These are phyloP conservation scores for Hydrozoanthus gracilis DNA, from an alignment of 92 coral and sea anemone species.

Conservation along the genomic window DNA sequence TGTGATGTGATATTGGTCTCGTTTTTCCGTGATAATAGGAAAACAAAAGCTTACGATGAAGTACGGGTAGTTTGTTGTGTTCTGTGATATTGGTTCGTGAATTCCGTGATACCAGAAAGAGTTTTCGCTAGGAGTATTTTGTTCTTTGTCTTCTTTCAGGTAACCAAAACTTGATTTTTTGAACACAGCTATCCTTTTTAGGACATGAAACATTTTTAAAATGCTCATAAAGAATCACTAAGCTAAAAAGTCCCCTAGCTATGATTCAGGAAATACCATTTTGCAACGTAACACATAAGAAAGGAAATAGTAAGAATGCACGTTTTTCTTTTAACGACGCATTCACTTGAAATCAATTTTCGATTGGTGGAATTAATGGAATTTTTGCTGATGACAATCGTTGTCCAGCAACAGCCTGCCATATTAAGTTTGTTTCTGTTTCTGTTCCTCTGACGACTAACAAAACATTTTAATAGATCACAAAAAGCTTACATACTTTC, in stretches of 20 bases:
- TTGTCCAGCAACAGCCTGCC: slow-evolving; percentile 20
- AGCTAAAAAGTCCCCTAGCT: neutral
- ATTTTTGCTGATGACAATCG: neutral
- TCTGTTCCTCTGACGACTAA: neutral
- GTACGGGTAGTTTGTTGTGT: too few relatives aligned
- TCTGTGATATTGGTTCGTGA: too few relatives aligned
- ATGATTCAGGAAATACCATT: slow-evolving; percentile 28
- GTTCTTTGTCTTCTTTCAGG: too few relatives aligned
- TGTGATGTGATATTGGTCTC: too few relatives aligned
- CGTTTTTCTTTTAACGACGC: slow-evolving; percentile 1
- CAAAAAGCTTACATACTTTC: neutral
- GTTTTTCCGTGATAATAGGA: too few relatives aligned
- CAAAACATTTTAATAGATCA: neutral
- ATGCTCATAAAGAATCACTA: too few relatives aligned
- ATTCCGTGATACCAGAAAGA: too few relatives aligned
- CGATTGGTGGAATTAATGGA: neutral
- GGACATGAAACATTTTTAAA: too few relatives aligned
- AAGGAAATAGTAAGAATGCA: slow-evolving; percentile 25
- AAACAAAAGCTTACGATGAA: too few relatives aligned
- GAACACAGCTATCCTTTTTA: too few relatives aligned
- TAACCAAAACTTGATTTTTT: too few relatives aligned
- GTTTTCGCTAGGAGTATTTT: too few relatives aligned
- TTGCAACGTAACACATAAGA: slow-evolving; percentile 27
- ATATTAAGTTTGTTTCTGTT: neutral
- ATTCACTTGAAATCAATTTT: neutral